Conservation (phyloP, 2,113 vertebrate genomes). For the Cepphus grylle region DNA sequence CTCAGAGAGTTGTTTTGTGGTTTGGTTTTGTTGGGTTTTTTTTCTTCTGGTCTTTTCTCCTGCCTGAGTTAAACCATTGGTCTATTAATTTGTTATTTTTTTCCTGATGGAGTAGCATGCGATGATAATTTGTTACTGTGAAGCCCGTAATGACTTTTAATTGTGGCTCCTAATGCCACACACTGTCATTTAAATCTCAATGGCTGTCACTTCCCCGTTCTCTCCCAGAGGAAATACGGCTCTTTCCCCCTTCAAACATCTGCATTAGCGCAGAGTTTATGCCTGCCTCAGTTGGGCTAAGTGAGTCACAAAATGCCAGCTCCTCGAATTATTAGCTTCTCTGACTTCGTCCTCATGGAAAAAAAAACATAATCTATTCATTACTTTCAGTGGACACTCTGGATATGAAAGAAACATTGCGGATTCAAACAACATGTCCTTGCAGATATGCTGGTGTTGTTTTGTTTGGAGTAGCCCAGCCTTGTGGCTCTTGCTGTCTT, state of each 20-base stretch:
- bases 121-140: conserved; percentile 46
- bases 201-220: conserved; percentile 30
- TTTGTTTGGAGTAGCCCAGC: neutral
- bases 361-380: neutral
- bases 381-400: neutral
- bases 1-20: neutral
- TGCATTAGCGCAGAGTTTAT: conserved; percentile 42
- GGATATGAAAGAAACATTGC: neutral
- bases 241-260: conserved; percentile 35
- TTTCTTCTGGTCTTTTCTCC: neutral
- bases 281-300: neutral
- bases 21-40: neutral
- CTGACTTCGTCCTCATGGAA: neutral
- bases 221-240: conserved; percentile 37
- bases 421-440: neutral
- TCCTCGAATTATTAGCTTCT: conserved; percentile 32
- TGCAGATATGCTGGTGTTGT: rapidly evolving
- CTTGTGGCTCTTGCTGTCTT: neutral
- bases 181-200: conserved; percentile 63
- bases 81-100: conserved; percentile 36
- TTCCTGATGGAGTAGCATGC: conserved; percentile 15
- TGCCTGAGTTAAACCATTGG: neutral
- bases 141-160: conserved; percentile 55
- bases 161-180: conserved; percentile 43
- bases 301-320: conserved; percentile 17